Percentiles rank a stretch among this genome's conserved stretches.
phyloP scores from a whole-genome alignment of 1,140 invertebrate genomes.

The Neoseiulus cucumeris region DNA sequence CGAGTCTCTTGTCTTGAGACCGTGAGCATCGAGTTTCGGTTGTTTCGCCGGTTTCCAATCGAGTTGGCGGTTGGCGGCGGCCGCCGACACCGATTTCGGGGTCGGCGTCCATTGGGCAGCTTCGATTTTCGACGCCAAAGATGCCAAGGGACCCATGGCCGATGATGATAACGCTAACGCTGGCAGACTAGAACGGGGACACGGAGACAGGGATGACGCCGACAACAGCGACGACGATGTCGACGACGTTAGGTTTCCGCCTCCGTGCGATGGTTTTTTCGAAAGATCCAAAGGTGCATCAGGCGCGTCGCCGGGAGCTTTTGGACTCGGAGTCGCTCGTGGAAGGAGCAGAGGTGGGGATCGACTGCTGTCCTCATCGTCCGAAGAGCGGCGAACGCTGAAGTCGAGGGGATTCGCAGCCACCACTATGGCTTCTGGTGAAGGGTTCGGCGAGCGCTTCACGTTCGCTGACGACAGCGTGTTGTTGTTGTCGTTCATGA shows the following conservation, averaged over 20 bases:
- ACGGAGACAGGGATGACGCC: neutral
- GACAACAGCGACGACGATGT: neutral
- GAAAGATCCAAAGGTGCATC: constrained; percentile 7
- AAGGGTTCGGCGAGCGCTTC: neutral
- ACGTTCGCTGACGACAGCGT: neutral
- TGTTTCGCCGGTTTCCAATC: constrained; percentile 7
- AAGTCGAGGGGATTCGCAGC: neutral
- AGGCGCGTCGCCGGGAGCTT: neutral
- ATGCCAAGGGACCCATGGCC: neutral
- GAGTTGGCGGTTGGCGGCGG: neutral
- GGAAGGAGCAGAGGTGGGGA: neutral
- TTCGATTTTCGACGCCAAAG: neutral
- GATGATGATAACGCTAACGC: neutral
- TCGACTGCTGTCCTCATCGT: neutral
- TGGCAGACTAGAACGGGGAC: neutral
- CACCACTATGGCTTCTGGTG: neutral
- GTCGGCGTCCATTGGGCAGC: constrained; percentile 3
- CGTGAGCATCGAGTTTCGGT: constrained; percentile 5
- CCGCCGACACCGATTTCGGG: neutral
- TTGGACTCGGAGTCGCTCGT: neutral
- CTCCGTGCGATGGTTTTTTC: neutral
- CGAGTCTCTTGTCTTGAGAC: constrained; percentile 31
- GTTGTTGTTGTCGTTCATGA: constrained; percentile 7
- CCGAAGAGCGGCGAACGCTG: neutral
- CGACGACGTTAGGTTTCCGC: neutral